Conservation (phyloP, 2,888 invertebrate species). For the Amphimallon solstitiale region DNA sequence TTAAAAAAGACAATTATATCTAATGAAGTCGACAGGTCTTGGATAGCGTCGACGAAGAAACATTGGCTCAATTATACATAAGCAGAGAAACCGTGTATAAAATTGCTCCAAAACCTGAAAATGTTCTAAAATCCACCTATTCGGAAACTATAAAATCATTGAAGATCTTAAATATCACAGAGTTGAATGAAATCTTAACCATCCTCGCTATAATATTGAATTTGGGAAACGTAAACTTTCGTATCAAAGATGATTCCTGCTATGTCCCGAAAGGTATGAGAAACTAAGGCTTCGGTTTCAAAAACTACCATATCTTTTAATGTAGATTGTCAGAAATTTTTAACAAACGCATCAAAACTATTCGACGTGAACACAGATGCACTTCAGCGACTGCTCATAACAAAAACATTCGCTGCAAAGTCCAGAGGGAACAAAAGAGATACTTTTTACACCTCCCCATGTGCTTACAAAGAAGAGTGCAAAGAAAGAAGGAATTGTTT, state of each 20-base stretch:
- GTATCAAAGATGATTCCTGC: constrained; percentile 45
- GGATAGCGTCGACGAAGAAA: constrained; percentile 50
- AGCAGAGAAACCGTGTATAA: constrained; percentile 49
- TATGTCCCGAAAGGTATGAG: constrained; percentile 40
- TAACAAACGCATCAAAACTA: constrained; percentile 50
- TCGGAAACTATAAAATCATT: constrained; percentile 54
- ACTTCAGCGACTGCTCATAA: constrained; percentile 52
- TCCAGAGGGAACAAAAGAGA: constrained; percentile 47
- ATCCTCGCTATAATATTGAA: constrained; percentile 57
- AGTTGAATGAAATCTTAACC: constrained; percentile 51
- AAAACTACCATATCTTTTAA: too few species aligned
- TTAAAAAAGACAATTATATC: neutral
- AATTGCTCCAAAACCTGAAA: constrained; percentile 46
- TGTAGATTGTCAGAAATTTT: constrained; percentile 52
- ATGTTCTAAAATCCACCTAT: constrained; percentile 46
- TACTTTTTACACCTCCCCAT: constrained; percentile 54
- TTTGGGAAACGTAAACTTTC: constrained; percentile 58
- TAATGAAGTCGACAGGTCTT: constrained; percentile 48
- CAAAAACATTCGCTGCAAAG: constrained; percentile 54
- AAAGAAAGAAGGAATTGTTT: constrained; percentile 59
- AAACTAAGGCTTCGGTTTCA: too few species aligned
- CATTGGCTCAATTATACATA: constrained; percentile 51
- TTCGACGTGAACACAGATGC: constrained; percentile 47
- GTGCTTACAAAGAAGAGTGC: constrained; percentile 57
- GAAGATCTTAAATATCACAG: constrained; percentile 52